Percentiles rank a stretch among this genome's conserved stretches.
phyloP scores from a whole-genome alignment of 1,140 invertebrate genomes.

The Homalodisca vitripennis region DNA sequence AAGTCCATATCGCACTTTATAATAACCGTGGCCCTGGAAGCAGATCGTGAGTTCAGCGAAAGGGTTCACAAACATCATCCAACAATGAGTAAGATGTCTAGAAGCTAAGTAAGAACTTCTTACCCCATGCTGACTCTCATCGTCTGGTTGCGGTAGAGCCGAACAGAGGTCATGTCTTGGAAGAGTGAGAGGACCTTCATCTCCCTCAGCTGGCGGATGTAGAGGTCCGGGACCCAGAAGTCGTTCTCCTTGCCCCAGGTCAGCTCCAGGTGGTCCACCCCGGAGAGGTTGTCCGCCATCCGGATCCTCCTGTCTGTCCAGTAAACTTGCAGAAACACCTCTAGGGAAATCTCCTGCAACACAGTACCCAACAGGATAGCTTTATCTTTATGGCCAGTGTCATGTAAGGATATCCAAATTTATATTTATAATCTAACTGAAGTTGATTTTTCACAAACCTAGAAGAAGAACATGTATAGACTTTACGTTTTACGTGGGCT shows the following conservation, averaged over 20 bases:
- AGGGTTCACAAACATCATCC: too few species aligned
- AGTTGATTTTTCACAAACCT: too few species aligned
- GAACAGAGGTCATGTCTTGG: constrained; percentile 57
- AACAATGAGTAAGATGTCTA: neutral
- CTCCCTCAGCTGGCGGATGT: constrained; percentile 58
- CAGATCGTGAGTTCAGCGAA: too few species aligned
- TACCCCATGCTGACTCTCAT: constrained; percentile 59
- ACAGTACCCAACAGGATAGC: constrained; percentile 55
- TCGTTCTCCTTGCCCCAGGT: constrained; percentile 44
- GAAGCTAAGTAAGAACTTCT: constrained; percentile 38
- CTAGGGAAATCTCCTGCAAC: constrained; percentile 58
- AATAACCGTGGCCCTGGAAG: constrained; percentile 58
- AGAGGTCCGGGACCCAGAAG: constrained; percentile 58
- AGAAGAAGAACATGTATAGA: too few species aligned
- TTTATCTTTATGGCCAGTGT: too few species aligned
- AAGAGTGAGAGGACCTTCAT: constrained; percentile 57
- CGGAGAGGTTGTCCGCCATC: constrained; percentile 46
- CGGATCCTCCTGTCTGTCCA: constrained; percentile 55
- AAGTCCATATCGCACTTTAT: constrained; percentile 64
- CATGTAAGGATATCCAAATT: too few species aligned
- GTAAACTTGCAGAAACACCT: constrained; percentile 59
- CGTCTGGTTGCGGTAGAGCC: constrained; percentile 57
- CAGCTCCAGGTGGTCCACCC: constrained; percentile 41
- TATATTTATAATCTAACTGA: too few species aligned
- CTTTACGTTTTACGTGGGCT: too few species aligned